Evolutionary conservation across 2,113 vertebrate species (phyloP).

Genomic region (Typhlomys cinereus): DNA sequence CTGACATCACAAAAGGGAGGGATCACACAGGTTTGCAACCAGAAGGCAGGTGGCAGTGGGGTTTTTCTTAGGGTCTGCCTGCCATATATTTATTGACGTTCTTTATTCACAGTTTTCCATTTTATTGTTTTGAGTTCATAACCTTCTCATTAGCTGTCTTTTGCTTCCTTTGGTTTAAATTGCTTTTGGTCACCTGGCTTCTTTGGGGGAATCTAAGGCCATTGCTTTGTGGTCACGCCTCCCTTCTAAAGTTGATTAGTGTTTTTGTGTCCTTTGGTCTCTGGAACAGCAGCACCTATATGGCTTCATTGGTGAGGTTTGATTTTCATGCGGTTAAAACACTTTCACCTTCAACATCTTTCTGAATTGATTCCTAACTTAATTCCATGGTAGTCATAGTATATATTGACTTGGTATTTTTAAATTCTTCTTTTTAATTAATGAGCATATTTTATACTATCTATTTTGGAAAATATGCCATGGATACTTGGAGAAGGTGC

Average conservation of each 20-base stretch:
- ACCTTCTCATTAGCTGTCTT: no score
- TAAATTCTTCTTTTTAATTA: neutral
- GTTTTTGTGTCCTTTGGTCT: neutral
- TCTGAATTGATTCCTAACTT: slow-evolving; percentile 20
- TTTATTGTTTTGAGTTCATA: no score
- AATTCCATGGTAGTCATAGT: neutral
- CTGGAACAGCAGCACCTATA: neutral
- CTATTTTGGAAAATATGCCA: neutral
- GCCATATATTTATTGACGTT: neutral
- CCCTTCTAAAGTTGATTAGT: neutral
- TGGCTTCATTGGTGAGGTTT: neutral
- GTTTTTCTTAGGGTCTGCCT: neutral
- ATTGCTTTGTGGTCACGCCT: slow-evolving; percentile 4
- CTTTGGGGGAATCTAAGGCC: neutral
- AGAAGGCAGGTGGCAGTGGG: neutral
- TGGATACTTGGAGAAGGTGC: neutral
- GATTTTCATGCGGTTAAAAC: neutral
- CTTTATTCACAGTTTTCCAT: neutral
- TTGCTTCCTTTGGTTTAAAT: slow-evolving; percentile 22
- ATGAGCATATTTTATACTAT: neutral
- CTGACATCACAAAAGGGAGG: neutral
- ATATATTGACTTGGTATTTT: neutral
- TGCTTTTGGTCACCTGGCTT: neutral
- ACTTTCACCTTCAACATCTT: neutral
- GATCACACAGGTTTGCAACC: neutral